Evolutionary conservation across 2,113 vertebrate genomes (phyloP).

Genomic region (Paradoxurus hermaphroditus): DNA sequence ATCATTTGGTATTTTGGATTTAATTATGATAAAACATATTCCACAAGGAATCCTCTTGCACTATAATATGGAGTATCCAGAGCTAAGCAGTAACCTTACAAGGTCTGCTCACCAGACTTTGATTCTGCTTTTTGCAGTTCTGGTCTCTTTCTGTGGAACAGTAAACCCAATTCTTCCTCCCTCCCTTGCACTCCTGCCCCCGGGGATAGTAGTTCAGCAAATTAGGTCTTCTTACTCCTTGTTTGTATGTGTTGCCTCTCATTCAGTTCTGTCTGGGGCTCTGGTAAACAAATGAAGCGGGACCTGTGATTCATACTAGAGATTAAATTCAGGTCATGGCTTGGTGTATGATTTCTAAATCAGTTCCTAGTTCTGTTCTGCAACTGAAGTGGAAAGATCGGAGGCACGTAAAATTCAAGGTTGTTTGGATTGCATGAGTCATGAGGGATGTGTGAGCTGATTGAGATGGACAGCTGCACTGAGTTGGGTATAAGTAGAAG

Average conservation of each 20-base stretch:
- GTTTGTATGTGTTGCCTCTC: not conserved
- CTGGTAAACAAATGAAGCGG: not conserved
- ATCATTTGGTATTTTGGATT: not conserved
- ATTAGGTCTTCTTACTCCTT: not conserved
- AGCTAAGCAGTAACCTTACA: not conserved
- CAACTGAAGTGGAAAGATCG: not conserved
- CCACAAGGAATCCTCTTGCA: not conserved
- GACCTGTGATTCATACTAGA: not conserved
- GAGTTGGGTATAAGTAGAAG: not conserved
- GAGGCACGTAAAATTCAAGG: not conserved
- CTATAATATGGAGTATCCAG: not conserved
- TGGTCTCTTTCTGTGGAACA: not conserved
- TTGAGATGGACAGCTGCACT: not conserved
- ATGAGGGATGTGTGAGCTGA: not conserved
- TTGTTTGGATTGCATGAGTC: not conserved
- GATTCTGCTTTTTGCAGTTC: not conserved
- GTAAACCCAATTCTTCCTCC: not conserved
- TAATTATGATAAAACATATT: not conserved
- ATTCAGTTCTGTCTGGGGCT: no score
- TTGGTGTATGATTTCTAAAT: not conserved
- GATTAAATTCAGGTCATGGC: not conserved
- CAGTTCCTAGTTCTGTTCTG: not conserved
- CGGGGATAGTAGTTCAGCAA: not conserved
- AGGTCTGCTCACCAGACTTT: not conserved
- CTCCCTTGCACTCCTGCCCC: no score